Conservation (phyloP, 2,797 vertebrate genomes). For the Dendrocincla tyrannina region DNA sequence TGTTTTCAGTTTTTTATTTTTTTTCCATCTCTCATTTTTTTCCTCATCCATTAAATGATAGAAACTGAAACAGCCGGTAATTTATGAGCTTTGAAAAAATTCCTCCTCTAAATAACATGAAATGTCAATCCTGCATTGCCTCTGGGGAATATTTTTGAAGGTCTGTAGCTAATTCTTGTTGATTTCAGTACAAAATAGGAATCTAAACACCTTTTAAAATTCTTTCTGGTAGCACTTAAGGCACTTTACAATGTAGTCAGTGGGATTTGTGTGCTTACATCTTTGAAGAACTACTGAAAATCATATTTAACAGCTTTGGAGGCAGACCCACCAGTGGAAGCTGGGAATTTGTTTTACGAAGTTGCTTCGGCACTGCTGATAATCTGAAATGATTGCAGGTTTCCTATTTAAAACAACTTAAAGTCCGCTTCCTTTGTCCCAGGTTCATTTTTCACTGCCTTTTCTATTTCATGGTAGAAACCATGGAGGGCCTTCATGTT, state of each 20-base stretch:
- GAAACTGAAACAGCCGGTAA: background rate
- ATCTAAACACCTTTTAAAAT: conserved; percentile 22
- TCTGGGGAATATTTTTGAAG: conserved; percentile 1
- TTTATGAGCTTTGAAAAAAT: background rate
- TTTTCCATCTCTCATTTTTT: background rate
- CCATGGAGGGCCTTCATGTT: background rate
- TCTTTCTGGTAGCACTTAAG: conserved; percentile 2
- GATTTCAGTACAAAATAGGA: conserved; percentile 18
- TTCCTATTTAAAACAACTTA: background rate
- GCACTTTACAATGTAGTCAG: background rate
- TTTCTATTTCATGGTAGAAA: background rate
- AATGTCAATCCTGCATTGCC: background rate
- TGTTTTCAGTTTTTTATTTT: background rate
- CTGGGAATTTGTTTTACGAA: background rate
- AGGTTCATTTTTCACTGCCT: background rate
- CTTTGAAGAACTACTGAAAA: background rate
- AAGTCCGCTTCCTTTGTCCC: background rate
- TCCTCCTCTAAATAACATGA: background rate
- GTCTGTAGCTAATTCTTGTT: background rate
- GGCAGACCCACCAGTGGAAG: background rate
- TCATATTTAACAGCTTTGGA: background rate
- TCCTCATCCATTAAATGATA: background rate
- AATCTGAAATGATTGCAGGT: background rate
- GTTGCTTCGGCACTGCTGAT: background rate
- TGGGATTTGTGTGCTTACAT: background rate